Evolutionary conservation across 2,888 invertebrate genomes (phyloP), one percentile per base, ranked within the genome.

Genomic region (Netelia inedita): DNA sequence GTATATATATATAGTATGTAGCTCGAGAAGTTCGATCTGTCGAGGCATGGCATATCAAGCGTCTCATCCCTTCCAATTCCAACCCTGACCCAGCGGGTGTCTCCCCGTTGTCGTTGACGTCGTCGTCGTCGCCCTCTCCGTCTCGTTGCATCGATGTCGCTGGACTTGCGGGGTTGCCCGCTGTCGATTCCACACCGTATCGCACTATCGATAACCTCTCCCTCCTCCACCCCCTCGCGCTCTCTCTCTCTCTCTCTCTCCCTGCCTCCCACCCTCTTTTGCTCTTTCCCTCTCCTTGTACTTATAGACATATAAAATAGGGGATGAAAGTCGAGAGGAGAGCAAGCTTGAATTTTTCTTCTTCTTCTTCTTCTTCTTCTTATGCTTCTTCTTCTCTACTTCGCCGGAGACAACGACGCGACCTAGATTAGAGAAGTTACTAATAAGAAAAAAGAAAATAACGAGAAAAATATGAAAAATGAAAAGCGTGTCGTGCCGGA

Each of bases 51-150:
- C 50, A 72, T 72, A 71, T 53, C 43, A 23, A 57, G 57, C n/a
- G 66, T 28, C 72, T 78, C 79, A 69, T 79, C 74, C 79, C 78
- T 79, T 72, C 74, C 65, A 82, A 85, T 82, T 74, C 57, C 85
- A 85, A 85, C 85, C 85, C 85, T 85, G 85, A 85, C 85, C 85
- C 82, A 85, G 82, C 82, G 79, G 85, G 85, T 82, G 82, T 74
- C 74, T 66, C 79, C 66, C 23, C 69, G 19, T 61, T 50, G 78
- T 61, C 85, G 81, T 79, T 23, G 69, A 59, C 72, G 55, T 46
- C 57, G 43, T 43, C 69, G 71, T 63, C 71, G 53, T 23, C 61
- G 61, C 23, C 61, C 23, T 61, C 61, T 63, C 65, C 74, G 76
- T 68, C 57, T 65, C 82, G 72, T 79, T 81, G 82, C 82, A 82